Evolutionary conservation across 37 sponge, comb jelly and placozoan species (phyloP), one percentile per base, ranked within the genome.

Genomic region (Corticium candelabrum): DNA sequence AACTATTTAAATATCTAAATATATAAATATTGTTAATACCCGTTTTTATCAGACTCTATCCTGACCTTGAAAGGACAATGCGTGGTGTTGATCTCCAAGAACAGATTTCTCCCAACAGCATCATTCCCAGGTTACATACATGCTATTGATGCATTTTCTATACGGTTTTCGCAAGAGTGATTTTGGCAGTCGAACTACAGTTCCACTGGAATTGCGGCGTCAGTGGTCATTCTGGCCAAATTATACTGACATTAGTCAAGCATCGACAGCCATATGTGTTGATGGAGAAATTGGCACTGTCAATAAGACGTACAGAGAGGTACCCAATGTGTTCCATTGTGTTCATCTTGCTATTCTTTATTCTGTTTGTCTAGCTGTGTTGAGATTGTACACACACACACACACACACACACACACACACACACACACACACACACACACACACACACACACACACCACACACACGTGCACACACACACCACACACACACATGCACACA

Each of bases 261-360:
- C 62, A 67, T 41, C 67, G 30, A 77, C 78, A 2, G 62, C 78
- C 57, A 41, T 77, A 2, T 77, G 78, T 34, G 78, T 77, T 33
- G 78, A 77, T 77, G 78, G 78, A 43, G 78, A 77, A 4, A 77
- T 77, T n/a, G 78, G 78, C 33, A 41, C 67, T 30, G 78, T 77
- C 2, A 3, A 37, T 2, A 77, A 77, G 31, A 41, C 67, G 5
- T 77, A 77, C 37, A 29, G 78, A 30, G 78, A 77, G 67, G 78
- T 70, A 70, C 29, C 21, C 35, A 70, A 15, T 70, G 32, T 33
- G 35, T 70, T 4, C 5, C 73, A 7, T 15, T 15, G 7, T 70
- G 21, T 15, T 70, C 5, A n/a, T 70, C 5, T 21, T 11, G 11
- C 5, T 43, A 43, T 43, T 43, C 5, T 43, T 11, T 43, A 43